Conservation (phyloP, 2,797 vertebrate genomes). For the Enteromius viviparus region DNA sequence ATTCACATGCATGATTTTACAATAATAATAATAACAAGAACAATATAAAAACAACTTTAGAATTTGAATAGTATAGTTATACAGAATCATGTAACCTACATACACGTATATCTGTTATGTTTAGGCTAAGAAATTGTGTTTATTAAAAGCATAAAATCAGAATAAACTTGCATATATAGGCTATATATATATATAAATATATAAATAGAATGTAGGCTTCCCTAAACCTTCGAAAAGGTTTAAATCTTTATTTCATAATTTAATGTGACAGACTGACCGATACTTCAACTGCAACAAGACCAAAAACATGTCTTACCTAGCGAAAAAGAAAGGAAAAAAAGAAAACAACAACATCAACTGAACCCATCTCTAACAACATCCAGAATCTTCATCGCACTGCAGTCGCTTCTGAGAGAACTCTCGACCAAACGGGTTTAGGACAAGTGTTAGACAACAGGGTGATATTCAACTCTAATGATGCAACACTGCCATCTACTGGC, state of each 20-base stretch:
- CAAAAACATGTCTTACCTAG: not conserved
- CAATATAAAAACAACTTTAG: not conserved
- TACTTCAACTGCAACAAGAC: not conserved
- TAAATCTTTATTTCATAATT: not conserved
- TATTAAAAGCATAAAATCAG: not conserved
- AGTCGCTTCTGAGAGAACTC: not conserved
- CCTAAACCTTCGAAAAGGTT: not conserved
- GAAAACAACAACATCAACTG: no score
- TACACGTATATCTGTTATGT: not conserved
- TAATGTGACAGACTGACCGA: not conserved
- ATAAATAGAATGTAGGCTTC: not conserved
- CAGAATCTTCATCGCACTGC: not conserved
- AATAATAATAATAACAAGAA: not conserved
- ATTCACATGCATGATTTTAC: not conserved
- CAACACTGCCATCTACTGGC: conserved; percentile 15
- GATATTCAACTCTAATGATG: not conserved
- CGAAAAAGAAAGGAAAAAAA: not conserved
- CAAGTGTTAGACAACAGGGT: not conserved
- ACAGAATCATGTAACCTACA: not conserved
- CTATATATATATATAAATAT: no score
- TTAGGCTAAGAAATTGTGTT: not conserved
- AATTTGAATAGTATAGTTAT: not conserved
- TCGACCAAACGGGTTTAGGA: not conserved
- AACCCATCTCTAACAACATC: not conserved
- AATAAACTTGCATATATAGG: not conserved